A percentile compares a stretch with the other conserved stretches of the same genome.
These are phyloP conservation scores for Sussaba pulchella DNA, from an alignment of 2,888 invertebrate genomes.

Conservation along the genomic window DNA sequence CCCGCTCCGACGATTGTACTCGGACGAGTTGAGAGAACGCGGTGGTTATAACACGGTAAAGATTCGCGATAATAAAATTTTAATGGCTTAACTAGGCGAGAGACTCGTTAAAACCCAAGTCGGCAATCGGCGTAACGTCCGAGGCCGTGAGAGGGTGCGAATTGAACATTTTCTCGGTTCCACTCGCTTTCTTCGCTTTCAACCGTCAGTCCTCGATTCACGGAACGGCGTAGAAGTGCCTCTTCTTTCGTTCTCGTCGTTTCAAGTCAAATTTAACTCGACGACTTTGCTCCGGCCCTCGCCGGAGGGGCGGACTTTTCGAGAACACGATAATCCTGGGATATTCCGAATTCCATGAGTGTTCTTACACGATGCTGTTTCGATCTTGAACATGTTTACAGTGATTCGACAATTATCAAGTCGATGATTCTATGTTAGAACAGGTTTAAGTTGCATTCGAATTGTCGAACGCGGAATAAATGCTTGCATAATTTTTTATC, in stretches of 20 bases:
- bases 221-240: background rate
- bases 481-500: no score
- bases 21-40: constrained; percentile 52
- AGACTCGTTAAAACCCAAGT: constrained; percentile 64
- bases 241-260: constrained; percentile 9
- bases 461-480: no score
- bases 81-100: constrained; percentile 76
- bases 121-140: constrained; percentile 66
- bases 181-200: constrained; percentile 46
- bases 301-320: constrained; percentile 37
- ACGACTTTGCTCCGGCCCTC: constrained; percentile 46
- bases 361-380: constrained; percentile 31
- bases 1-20: constrained; percentile 53
- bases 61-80: constrained; percentile 78
- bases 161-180: constrained; percentile 57
- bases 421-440: no score
- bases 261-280: constrained; percentile 60
- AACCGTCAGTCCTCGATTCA: constrained; percentile 39
- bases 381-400: no score
- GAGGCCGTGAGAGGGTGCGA: constrained; percentile 62
- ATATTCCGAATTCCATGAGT: constrained; percentile 50
- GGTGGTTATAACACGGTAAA: constrained; percentile 66
- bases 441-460: no score
- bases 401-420: no score
- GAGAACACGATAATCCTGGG: constrained; percentile 62